Conservation (phyloP, 2,113 vertebrate species). For the Plotosus lineatus region DNA sequence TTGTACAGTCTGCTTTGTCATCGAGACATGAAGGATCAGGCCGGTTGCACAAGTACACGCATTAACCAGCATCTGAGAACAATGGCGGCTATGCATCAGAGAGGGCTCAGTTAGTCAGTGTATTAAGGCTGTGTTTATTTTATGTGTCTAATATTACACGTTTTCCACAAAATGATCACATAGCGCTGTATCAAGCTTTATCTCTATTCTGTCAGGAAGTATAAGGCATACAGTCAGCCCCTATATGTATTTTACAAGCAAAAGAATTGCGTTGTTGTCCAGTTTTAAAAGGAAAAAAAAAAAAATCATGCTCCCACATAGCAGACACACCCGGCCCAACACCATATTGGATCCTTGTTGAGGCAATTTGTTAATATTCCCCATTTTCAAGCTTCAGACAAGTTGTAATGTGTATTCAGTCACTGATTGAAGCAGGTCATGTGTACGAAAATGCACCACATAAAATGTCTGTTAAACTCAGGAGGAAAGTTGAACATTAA, state of each 20-base stretch:
- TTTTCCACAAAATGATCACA: neutral
- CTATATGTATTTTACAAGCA: neutral
- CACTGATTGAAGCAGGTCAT: neutral
- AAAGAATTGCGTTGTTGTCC: neutral
- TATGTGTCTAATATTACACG: neutral
- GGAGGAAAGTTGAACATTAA: neutral
- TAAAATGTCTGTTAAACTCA: neutral
- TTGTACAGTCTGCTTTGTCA: constrained; percentile 7
- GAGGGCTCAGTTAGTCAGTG: neutral
- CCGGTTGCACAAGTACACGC: constrained; percentile 1
- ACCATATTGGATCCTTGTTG: neutral
- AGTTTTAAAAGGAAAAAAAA: neutral
- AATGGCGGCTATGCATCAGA: constrained; percentile 13
- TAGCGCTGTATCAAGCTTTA: neutral
- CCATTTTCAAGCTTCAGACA: neutral
- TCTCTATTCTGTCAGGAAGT: neutral
- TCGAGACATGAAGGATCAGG: constrained; percentile 23
- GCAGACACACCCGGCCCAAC: neutral
- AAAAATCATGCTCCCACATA: constrained; percentile 2
- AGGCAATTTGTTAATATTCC: neutral
- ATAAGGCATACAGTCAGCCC: neutral
- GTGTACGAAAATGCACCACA: neutral
- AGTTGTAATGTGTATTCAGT: neutral
- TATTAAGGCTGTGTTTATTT: constrained; percentile 15
- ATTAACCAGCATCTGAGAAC: constrained; percentile 24